phyloP scores from a whole-genome alignment of 2,797 vertebrate species.

The Florisuga fusca region DNA sequence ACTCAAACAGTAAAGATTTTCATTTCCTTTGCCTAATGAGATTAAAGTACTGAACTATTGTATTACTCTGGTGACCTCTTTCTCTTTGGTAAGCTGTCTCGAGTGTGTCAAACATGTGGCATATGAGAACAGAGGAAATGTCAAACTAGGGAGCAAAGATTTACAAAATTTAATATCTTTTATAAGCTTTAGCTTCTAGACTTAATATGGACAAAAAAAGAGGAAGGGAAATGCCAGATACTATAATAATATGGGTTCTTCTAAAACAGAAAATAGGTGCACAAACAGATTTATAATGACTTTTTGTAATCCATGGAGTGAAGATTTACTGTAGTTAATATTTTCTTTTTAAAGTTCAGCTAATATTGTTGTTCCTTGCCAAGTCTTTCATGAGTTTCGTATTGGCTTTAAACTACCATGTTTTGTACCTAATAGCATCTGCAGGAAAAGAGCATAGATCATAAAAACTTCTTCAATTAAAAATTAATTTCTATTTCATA shows the following conservation, averaged over 20 bases:
- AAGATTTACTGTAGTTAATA: slow-evolving; percentile 31
- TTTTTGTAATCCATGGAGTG: slow-evolving; percentile 33
- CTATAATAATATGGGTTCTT: not conserved
- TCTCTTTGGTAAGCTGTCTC: slow-evolving; percentile 17
- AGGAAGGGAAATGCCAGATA: slow-evolving; percentile 6
- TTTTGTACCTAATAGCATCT: not conserved
- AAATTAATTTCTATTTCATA: not conserved
- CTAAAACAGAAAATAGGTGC: not conserved
- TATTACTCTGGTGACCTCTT: slow-evolving; percentile 41
- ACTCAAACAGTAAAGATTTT: slow-evolving; percentile 38
- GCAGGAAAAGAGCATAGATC: not conserved
- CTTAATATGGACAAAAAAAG: not conserved
- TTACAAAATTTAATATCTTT: slow-evolving; percentile 43
- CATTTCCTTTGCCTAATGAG: slow-evolving; percentile 44
- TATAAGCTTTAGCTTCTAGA: slow-evolving; percentile 13
- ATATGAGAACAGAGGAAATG: slow-evolving; percentile 31
- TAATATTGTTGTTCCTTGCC: slow-evolving; percentile 11
- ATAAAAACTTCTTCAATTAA: not conserved
- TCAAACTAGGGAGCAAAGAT: slow-evolving; percentile 22
- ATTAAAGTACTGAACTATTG: slow-evolving; percentile 41
- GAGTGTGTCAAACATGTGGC: slow-evolving; percentile 28
- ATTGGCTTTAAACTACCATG: not conserved
- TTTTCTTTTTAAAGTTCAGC: slow-evolving; percentile 64
- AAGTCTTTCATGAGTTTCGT: not conserved
- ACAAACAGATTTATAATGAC: slow-evolving; percentile 52